phyloP scores from a whole-genome alignment of 2,888 invertebrate genomes.

The Lutraria lutraria region DNA sequence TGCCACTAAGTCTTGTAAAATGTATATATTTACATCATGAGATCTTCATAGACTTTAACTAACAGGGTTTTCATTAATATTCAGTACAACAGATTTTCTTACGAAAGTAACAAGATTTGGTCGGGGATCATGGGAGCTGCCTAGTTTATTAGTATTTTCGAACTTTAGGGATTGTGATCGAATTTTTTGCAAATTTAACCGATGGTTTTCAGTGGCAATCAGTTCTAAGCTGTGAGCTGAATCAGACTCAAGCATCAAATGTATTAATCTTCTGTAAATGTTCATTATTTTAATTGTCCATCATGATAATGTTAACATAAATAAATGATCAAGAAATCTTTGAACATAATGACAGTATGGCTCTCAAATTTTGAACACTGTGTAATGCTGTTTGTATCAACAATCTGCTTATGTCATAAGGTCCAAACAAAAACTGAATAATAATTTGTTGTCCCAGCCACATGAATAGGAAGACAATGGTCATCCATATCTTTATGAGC shows the following conservation, averaged over 20 bases:
- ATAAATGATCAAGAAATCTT: slow-evolving; percentile 14
- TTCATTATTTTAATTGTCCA: slow-evolving; percentile 6
- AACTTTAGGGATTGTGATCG: too few relatives aligned
- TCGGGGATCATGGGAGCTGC: too few relatives aligned
- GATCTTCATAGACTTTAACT: too few relatives aligned
- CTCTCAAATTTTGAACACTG: background rate
- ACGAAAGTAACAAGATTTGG: too few relatives aligned
- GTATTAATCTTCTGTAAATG: background rate
- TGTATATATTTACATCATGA: too few relatives aligned
- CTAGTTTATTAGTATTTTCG: too few relatives aligned
- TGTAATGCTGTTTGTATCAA: background rate
- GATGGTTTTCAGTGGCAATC: background rate
- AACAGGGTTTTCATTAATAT: too few relatives aligned
- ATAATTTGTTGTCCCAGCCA: background rate
- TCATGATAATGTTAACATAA: background rate
- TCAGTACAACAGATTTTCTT: too few relatives aligned
- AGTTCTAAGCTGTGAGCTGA: background rate
- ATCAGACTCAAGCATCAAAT: background rate
- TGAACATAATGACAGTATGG: background rate
- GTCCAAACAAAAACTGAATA: background rate
- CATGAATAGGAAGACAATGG: background rate
- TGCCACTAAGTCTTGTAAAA: too few relatives aligned
- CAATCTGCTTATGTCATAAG: slow-evolving; percentile 8
- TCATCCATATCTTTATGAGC: background rate
- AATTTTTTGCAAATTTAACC: too few relatives aligned